Evolutionary conservation across 2,113 vertebrate genomes (phyloP).

Genomic region (Pterocles orientalis): DNA sequence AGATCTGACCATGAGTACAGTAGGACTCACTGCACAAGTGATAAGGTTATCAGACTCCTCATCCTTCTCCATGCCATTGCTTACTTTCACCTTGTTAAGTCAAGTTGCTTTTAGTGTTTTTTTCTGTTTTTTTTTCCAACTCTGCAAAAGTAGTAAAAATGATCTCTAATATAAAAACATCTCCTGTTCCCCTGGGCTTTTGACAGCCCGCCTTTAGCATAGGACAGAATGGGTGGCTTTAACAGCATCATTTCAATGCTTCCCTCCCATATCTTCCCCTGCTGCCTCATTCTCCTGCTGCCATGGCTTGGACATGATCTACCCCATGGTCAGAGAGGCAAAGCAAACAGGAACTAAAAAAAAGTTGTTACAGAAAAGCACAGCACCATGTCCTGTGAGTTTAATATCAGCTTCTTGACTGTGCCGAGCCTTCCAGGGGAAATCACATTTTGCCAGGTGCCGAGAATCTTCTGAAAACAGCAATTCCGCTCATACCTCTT

Average conservation of each 20-base stretch:
- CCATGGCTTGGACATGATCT: not conserved
- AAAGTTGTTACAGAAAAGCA: not conserved
- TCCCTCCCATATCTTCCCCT: not conserved
- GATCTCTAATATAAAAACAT: not conserved
- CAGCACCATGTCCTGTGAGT: not conserved
- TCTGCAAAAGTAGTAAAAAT: not conserved
- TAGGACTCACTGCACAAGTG: not conserved
- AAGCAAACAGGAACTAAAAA: not conserved
- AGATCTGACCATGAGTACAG: slow-evolving; percentile 1
- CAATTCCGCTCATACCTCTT: not conserved
- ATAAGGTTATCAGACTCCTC: slow-evolving; percentile 61
- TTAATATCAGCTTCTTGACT: not conserved
- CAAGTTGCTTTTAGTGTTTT: not conserved
- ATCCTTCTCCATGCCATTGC: not conserved
- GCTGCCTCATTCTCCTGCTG: not conserved
- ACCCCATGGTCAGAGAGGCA: not conserved
- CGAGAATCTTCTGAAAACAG: not conserved
- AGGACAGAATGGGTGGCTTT: not conserved
- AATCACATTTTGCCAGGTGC: not conserved
- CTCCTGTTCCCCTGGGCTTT: not conserved
- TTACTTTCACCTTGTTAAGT: not conserved
- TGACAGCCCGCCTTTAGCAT: not conserved
- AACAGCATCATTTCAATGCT: not conserved
- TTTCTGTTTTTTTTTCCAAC: not conserved
- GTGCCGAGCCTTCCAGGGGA: not conserved